These are phyloP conservation scores for Dasysyrphus albostriatus DNA, from an alignment of 2,888 invertebrate genomes.

Conservation along the genomic window DNA sequence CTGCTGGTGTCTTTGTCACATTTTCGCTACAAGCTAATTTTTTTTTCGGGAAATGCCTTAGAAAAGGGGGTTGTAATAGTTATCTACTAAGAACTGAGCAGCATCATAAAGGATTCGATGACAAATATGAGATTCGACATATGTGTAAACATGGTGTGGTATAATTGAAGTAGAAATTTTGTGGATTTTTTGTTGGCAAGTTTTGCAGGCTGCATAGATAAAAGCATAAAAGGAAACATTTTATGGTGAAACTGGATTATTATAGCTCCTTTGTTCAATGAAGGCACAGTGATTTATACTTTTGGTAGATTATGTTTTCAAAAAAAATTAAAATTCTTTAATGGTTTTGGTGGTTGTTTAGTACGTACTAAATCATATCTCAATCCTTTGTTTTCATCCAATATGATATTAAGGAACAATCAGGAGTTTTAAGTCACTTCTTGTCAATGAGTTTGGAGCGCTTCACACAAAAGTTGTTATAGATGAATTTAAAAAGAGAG, in stretches of 20 bases:
- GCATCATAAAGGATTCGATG: conserved; percentile 80
- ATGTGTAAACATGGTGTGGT: conserved; percentile 83
- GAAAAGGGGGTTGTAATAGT: conserved; percentile 24
- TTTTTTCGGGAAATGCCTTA: neutral
- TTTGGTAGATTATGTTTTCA: neutral
- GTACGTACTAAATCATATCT: too few relatives aligned
- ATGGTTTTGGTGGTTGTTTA: too few relatives aligned
- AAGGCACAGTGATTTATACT: neutral
- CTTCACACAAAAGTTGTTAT: too few relatives aligned
- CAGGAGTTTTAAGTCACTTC: too few relatives aligned
- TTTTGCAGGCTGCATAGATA: neutral
- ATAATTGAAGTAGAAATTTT: conserved; percentile 82
- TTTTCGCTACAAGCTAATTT: conserved; percentile 9
- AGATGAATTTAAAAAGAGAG: too few relatives aligned
- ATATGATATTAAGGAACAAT: too few relatives aligned
- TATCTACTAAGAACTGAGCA: neutral
- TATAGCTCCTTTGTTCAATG: neutral
- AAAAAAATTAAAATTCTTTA: neutral
- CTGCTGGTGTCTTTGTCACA: conserved; percentile 56
- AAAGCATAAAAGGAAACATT: neutral
- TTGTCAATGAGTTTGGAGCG: too few relatives aligned
- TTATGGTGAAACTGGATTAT: conserved; percentile 16
- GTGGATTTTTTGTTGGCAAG: conserved; percentile 32
- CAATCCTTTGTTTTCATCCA: too few relatives aligned
- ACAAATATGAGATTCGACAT: conserved; percentile 84